Evolutionary conservation across 1,140 invertebrate species (phyloP).

Genomic region (Acyrthosiphon pisum): DNA sequence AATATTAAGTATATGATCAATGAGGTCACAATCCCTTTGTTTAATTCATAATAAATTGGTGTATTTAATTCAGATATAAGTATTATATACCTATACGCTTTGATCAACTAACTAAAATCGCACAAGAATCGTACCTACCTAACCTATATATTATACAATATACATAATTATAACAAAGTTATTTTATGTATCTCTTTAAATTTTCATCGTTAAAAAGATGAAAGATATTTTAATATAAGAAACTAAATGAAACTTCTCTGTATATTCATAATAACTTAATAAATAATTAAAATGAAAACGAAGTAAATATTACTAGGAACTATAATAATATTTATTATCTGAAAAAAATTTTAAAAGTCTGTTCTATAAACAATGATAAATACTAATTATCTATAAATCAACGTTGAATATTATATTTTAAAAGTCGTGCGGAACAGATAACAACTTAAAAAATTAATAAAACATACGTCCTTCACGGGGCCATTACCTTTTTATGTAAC

Average conservation of each 20-base stretch:
- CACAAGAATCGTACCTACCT: background rate
- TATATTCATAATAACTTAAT: background rate
- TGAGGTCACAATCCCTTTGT: too few species aligned
- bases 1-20: too few species aligned
- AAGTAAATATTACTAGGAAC: background rate
- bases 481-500: slow-evolving; percentile 33
- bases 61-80: too few species aligned
- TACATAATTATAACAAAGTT: background rate
- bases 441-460: slow-evolving; percentile 23
- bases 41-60: too few species aligned
- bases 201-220: background rate
- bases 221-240: background rate
- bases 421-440: slow-evolving; percentile 22
- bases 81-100: background rate
- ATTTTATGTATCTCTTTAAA: background rate
- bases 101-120: background rate
- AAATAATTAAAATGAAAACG: background rate
- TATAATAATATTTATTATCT: background rate
- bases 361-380: background rate
- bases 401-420: background rate
- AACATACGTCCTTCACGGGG: slow-evolving; percentile 27
- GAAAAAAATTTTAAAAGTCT: background rate
- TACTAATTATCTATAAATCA: slow-evolving; percentile 18
- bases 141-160: too few species aligned
- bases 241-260: background rate